phyloP scores from a whole-genome alignment of 2,797 vertebrate genomes.

The Chaenodraco wilsoni region DNA sequence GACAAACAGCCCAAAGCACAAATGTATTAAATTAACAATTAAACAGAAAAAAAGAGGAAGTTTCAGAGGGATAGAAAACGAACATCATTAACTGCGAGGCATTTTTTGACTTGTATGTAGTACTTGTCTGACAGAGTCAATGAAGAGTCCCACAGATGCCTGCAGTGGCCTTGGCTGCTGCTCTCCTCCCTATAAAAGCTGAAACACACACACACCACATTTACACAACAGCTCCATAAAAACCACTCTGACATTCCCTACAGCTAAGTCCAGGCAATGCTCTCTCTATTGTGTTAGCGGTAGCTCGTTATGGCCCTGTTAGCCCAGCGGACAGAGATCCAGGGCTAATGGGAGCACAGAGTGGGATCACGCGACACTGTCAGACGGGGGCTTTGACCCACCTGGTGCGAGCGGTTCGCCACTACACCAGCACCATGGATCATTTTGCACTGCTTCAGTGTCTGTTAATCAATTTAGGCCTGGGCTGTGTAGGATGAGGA shows the following conservation, averaged over 20 bases:
- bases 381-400: constrained; percentile 82
- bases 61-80: background rate
- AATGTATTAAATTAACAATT: background rate
- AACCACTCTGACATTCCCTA: constrained; percentile 55
- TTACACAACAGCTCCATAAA: constrained; percentile 74
- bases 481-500: constrained; percentile 92
- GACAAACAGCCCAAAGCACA: background rate
- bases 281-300: constrained; percentile 65
- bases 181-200: constrained; percentile 59
- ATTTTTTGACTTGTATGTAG: constrained; percentile 13
- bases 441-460: constrained; percentile 97
- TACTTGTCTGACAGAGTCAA: constrained; percentile 26
- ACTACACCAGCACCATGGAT: constrained; percentile 92
- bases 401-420: constrained; percentile 75
- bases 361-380: constrained; percentile 89
- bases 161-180: constrained; percentile 46
- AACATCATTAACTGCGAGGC: background rate
- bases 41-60: background rate
- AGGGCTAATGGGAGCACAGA: constrained; percentile 81
- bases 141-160: constrained; percentile 48
- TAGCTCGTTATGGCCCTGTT: constrained; percentile 71
- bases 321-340: constrained; percentile 57
- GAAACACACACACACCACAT: constrained; percentile 65
- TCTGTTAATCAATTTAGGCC: constrained; percentile 99
- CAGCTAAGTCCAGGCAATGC: constrained; percentile 32